phyloP scores from a whole-genome alignment of 2,888 invertebrate species.

The Crepidodera aurea region DNA sequence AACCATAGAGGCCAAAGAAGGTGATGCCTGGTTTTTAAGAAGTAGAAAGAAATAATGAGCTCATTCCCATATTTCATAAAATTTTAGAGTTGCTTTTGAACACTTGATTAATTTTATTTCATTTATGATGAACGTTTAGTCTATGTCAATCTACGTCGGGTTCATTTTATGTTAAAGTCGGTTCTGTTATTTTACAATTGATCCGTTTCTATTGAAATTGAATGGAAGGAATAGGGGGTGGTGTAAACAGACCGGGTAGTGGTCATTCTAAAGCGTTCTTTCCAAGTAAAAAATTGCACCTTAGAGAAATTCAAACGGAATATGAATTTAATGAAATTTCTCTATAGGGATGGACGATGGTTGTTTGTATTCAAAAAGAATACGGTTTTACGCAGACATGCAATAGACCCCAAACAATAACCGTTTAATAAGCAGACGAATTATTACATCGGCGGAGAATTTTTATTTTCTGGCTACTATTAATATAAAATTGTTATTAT shows the following conservation, averaged over 20 bases:
- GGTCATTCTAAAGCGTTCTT: constrained; percentile 24
- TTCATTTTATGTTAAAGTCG: too few species aligned
- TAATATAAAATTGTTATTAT: too few species aligned
- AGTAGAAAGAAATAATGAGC: too few species aligned
- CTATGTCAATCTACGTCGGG: too few species aligned
- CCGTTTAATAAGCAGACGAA: constrained; percentile 40
- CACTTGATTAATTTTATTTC: too few species aligned
- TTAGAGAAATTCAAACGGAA: constrained; percentile 36
- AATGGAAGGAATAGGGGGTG: not conserved
- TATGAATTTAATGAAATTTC: constrained; percentile 40
- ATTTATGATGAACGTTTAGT: too few species aligned
- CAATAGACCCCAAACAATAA: constrained; percentile 35
- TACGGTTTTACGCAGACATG: constrained; percentile 24
- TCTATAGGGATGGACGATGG: constrained; percentile 30
- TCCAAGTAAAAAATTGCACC: constrained; percentile 29
- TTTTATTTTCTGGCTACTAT: too few species aligned
- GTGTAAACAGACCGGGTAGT: not conserved
- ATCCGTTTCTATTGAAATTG: not conserved
- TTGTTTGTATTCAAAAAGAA: constrained; percentile 30
- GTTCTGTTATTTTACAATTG: not conserved
- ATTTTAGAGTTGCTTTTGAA: too few species aligned
- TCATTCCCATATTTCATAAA: too few species aligned
- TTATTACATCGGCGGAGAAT: constrained; percentile 28
- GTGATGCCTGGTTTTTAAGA: too few species aligned
- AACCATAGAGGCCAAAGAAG: too few species aligned